These are phyloP conservation scores for Henicopernis longicauda DNA, from an alignment of 2,113 vertebrate species.

Conservation along the genomic window DNA sequence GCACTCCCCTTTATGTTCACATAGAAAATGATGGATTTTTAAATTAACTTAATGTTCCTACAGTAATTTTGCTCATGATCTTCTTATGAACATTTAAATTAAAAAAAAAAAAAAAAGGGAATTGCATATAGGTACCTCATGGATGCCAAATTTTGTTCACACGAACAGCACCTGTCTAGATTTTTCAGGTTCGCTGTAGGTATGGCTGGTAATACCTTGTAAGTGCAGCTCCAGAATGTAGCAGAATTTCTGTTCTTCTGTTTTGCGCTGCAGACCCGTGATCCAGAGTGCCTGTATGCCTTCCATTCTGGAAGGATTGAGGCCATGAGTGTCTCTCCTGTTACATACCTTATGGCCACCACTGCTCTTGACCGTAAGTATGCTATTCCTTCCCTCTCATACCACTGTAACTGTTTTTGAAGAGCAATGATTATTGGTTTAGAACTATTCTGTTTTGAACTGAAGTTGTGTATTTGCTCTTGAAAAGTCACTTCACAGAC, in stretches of 20 bases:
- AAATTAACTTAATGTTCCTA: background rate
- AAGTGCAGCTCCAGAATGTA: background rate
- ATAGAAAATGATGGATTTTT: background rate
- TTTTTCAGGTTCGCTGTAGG: background rate
- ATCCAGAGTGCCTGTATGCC: constrained; percentile 84
- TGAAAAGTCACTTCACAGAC: background rate
- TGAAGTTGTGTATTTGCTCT: background rate
- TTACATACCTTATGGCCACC: constrained; percentile 88
- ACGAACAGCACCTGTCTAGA: background rate
- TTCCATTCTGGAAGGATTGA: constrained; percentile 85
- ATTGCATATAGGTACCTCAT: background rate
- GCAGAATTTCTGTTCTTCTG: background rate
- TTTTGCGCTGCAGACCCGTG: constrained; percentile 73
- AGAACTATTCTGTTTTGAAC: background rate
- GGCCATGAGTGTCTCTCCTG: constrained; percentile 80
- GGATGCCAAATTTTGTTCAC: background rate
- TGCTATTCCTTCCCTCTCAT: background rate
- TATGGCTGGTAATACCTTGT: background rate
- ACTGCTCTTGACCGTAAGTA: constrained; percentile 84
- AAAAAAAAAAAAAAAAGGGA: background rate
- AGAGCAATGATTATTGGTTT: background rate
- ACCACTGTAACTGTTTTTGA: background rate
- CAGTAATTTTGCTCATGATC: background rate
- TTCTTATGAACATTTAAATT: background rate
- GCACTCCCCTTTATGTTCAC: background rate